Base-by-base conservation (phyloP, 2,888 invertebrate species). In the Rhimphoctona megacephalus region DNA sequence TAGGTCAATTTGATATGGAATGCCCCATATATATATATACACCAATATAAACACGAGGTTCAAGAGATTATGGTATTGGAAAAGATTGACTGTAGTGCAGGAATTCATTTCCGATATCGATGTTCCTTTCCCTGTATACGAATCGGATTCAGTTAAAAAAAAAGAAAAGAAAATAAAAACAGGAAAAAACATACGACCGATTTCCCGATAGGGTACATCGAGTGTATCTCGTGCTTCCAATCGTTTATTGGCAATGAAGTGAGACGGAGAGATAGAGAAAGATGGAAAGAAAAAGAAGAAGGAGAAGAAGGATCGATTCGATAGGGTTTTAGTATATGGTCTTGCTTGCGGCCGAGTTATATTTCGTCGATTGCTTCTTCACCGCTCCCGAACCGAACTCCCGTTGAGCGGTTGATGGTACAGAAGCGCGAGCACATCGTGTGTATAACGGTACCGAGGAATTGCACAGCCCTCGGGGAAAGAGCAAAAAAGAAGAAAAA, bases 361-460 rank as follows among this genome's bases (percentile, higher is more conserved):
- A 86, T 86, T 84, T 86, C 81, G 86, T 81, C 81, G 86, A 84
- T 78, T 84, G 78, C 81, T 70, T 77, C 81, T 83, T 54, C 83
- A 66, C 66, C 19, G 81, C 61, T 80, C 49, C 82, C 78, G 83
- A 74, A 85, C 78, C 78, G 83, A 74, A 85, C 85, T 85, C 85
- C 85, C 85, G 85, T 85, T 85, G 85, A 85, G 81, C 81, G 25
- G 72, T 77, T 73, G 77, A 83, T 83, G 57, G 66, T 81, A 74
- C 74, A 78, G 85, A 81, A 77, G 81, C 85, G 81, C 52, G 81
- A 54, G 81, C 57, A 64, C 81, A 78, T 69, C 81, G 78, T 70
- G 49, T 84, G 78, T 86, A 57, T 76, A 84, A 84, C 84, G 84
- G 84, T 84, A 86, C 67, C 84, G 84, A 67, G 81, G 74, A 84